Evolutionary conservation across 2,113 vertebrate genomes (phyloP).

Genomic region (Aspiorhynchus laticeps): DNA sequence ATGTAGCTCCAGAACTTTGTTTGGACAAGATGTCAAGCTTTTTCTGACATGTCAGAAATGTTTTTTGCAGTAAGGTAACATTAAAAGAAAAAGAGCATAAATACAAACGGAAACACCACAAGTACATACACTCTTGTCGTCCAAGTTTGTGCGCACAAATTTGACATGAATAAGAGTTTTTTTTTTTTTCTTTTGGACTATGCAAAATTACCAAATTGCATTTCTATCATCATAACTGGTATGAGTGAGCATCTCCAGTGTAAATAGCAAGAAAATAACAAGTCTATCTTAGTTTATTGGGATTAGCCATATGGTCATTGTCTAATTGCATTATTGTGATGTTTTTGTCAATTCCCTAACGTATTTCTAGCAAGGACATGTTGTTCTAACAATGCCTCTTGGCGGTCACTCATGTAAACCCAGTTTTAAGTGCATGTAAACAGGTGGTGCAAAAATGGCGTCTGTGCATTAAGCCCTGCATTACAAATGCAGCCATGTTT

Average conservation of each 20-base stretch:
- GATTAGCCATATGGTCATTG: not conserved
- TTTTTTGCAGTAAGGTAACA: not conserved
- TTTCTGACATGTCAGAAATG: not conserved
- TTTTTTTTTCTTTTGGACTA: too few species aligned
- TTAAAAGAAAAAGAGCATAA: not conserved
- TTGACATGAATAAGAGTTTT: not conserved
- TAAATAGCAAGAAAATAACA: not conserved
- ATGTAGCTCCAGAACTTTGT: not conserved
- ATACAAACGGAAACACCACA: not conserved
- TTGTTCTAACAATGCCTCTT: not conserved
- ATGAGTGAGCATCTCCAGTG: not conserved
- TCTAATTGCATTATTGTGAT: not conserved
- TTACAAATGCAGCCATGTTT: conserved; percentile 18
- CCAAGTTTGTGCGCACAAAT: not conserved
- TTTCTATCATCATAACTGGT: not conserved
- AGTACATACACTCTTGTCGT: not conserved
- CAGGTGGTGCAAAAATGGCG: not conserved
- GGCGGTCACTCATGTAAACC: not conserved
- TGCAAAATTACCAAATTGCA: not conserved
- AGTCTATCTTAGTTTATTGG: not conserved
- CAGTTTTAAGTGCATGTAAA: not conserved
- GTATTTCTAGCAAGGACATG: not conserved
- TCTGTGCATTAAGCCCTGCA: not conserved
- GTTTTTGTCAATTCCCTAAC: not conserved
- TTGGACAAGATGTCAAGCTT: not conserved